Conservation (phyloP, 2,113 vertebrate species). For the Melanostigma gelatinosum region DNA sequence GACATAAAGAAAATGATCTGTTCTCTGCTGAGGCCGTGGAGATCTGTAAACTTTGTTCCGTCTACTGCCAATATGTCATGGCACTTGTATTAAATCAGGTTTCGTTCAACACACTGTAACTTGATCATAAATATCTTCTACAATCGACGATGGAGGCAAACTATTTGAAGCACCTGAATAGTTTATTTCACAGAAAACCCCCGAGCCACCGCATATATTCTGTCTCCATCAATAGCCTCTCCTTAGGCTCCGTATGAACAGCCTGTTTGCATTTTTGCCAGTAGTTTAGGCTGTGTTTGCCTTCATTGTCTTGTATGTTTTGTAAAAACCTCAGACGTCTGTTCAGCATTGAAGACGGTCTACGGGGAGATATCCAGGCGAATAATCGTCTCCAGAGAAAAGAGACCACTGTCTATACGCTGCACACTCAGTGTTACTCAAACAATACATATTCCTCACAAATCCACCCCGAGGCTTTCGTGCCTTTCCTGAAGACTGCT, state of each 20-base stretch:
- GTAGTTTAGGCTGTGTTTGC: constrained; percentile 19
- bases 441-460: constrained; percentile 56
- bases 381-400: constrained; percentile 59
- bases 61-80: constrained; percentile 35
- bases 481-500: constrained; percentile 31
- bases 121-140: neutral
- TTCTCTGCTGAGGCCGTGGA: constrained; percentile 51
- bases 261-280: constrained; percentile 33
- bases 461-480: constrained; percentile 48
- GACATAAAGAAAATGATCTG: constrained; percentile 77
- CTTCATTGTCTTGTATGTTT: constrained; percentile 32
- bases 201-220: neutral
- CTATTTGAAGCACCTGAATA: constrained; percentile 27
- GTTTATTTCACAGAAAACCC: constrained; percentile 3
- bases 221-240: constrained; percentile 35
- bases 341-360: constrained; percentile 30
- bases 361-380: constrained; percentile 39
- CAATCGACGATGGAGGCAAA: neutral
- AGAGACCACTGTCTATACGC: constrained; percentile 53
- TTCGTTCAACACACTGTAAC: constrained; percentile 32
- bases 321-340: constrained; percentile 32
- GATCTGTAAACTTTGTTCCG: constrained; percentile 62
- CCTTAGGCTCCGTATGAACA: constrained; percentile 20
- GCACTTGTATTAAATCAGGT: constrained; percentile 45
- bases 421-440: constrained; percentile 45